Conservation (phyloP, 2,113 vertebrate genomes). For the Zeus faber region DNA sequence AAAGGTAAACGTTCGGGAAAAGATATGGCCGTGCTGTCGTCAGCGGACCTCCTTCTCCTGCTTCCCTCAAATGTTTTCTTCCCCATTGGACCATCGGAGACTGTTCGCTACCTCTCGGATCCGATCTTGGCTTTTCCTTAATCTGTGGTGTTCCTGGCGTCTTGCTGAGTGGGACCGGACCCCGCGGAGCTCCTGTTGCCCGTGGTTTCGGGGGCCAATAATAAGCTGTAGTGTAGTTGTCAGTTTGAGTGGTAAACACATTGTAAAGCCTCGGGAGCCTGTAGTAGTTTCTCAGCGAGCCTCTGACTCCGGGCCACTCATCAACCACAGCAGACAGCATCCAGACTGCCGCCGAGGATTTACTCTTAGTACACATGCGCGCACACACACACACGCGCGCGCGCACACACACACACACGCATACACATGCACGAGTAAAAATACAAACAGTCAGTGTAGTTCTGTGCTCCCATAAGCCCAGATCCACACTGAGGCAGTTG, state of each 20-base stretch:
- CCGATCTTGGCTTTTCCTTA: constrained; percentile 1
- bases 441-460: too few species aligned
- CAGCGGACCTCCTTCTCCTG: not conserved
- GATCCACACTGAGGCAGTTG: not conserved
- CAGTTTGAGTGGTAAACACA: constrained; percentile 68
- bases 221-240: constrained; percentile 63
- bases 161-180: constrained; percentile 41
- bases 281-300: constrained; percentile 52
- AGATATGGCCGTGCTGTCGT: not conserved
- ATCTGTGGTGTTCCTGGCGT: constrained; percentile 30
- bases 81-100: too few species aligned
- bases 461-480: too few species aligned
- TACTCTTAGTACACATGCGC: not conserved
- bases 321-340: constrained; percentile 54
- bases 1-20: constrained; percentile 33
- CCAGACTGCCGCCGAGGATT: constrained; percentile 47
- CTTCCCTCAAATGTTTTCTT: too few species aligned
- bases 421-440: constrained; percentile 19
- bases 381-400: not conserved
- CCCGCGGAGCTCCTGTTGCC: constrained; percentile 60
- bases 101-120: too few species aligned
- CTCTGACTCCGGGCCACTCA: constrained; percentile 58
- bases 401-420: not conserved
- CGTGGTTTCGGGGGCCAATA: constrained; percentile 64
- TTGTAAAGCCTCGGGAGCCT: constrained; percentile 62